Base-by-base conservation (phyloP, 1,140 invertebrate species). In the Stegodyphus dumicola region DNA sequence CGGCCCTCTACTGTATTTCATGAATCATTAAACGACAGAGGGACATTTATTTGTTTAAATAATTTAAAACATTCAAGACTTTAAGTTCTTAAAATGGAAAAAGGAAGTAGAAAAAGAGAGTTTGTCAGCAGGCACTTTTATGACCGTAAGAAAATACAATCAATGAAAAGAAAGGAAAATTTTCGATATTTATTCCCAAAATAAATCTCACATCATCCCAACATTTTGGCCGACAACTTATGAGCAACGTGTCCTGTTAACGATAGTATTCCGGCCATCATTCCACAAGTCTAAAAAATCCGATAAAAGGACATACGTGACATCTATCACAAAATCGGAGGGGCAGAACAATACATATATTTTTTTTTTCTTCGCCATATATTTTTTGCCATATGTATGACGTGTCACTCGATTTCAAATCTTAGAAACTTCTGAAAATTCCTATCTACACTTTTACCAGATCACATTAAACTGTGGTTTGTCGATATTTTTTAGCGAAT, bases 271-370 rank as follows among this genome's bases (percentile, higher is more conserved):
- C 51, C 49, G 11, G 15, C 17, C 7, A 66, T 60, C 48, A 6
- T 64, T 52, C 49, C 33, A 65, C 18, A 49, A 49, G 10, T 18
- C 7, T 3, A 33, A 75, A 75, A 75, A 65, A 52, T 2, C 48
- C 56, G 75, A 77, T 77, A 77, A 77, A 33, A n/a, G 75, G 18
- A 11, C n/a, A 33, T 77, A 77, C 60, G 75, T 77, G 75, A 77
- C 75, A 77, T 77, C 75, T 77, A 77, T 77, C 75, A 77, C 48
- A 77, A 66, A 77, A 77, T 66, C 64, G 56, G 75, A 77, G 6
- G 13, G 64, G 75, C 48, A 51, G 75, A 77, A 77, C 13, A 9
- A 33, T 10, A 15, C 33, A 33, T 51, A 49, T 77, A 49, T 65
- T 65, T 49, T 77, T 1, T 33, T 33, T 33, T 33, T 33, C 33